These are phyloP conservation scores for Deilephila elpenor DNA, from an alignment of 2,888 invertebrate species.

Conservation along the genomic window DNA sequence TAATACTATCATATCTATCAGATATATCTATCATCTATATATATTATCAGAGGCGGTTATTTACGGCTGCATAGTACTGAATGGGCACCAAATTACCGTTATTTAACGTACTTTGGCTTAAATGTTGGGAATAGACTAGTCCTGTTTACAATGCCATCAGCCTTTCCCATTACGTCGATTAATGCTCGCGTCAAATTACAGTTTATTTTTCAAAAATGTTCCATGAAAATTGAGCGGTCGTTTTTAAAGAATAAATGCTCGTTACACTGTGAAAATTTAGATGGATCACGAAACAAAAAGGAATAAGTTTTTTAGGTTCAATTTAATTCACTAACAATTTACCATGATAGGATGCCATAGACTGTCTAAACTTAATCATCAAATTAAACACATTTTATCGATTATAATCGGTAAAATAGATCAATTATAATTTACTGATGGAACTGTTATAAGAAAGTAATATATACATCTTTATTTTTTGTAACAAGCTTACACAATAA, in stretches of 20 bases:
- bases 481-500: no score
- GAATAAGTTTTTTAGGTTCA: no score
- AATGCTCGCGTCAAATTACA: slow-evolving; percentile 47
- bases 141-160: slow-evolving; percentile 60
- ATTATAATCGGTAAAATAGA: slow-evolving; percentile 42
- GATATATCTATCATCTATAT: no score
- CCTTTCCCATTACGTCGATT: slow-evolving; percentile 57
- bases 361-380: not conserved
- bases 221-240: no score
- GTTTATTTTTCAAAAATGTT: not conserved
- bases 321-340: no score
- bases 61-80: not conserved
- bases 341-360: no score
- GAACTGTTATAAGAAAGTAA: slow-evolving; percentile 36
- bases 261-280: no score
- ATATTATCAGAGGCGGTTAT: not conserved
- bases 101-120: not conserved
- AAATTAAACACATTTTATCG: not conserved
- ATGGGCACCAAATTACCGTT: not conserved
- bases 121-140: slow-evolving; percentile 43
- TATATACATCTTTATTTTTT: no score
- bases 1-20: not conserved
- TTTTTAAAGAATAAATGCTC: no score
- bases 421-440: slow-evolving; percentile 37
- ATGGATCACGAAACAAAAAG: no score